Evolutionary conservation across 1,140 invertebrate species (phyloP).

Genomic region (Oryzaephilus surinamensis): DNA sequence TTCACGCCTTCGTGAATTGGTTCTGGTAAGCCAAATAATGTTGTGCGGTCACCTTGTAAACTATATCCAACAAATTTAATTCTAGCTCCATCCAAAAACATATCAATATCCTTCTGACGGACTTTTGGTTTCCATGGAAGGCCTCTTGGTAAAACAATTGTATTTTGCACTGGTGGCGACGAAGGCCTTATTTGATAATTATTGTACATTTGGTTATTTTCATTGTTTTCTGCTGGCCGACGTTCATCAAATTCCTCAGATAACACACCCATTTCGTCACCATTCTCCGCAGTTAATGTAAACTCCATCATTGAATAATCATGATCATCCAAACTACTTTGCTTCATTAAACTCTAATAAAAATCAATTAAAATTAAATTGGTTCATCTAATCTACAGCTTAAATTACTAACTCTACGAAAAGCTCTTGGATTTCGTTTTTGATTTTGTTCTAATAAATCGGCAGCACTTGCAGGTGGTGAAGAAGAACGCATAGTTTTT

Average conservation of each 20-base stretch:
- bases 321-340: constrained; percentile 84
- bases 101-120: constrained; percentile 83
- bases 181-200: constrained; percentile 19
- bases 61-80: constrained; percentile 93
- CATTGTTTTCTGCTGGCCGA: constrained; percentile 40
- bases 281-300: constrained; percentile 37
- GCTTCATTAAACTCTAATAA: constrained; percentile 74
- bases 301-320: constrained; percentile 61
- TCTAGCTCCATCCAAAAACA: constrained; percentile 82
- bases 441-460: constrained; percentile 86
- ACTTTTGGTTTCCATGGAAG: constrained; percentile 96
- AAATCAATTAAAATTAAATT: constrained; percentile 4
- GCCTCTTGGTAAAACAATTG: constrained; percentile 32
- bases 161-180: constrained; percentile 10
- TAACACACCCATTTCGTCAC: constrained; percentile 37
- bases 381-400: neutral
- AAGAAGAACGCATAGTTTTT: constrained; percentile 85
- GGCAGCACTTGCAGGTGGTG: constrained; percentile 84
- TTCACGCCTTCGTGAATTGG: constrained; percentile 92
- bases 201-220: constrained; percentile 22
- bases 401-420: constrained; percentile 44
- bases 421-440: constrained; percentile 53
- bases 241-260: constrained; percentile 40
- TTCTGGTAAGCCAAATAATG: constrained; percentile 83
- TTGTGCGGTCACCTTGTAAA: constrained; percentile 71